Evolutionary conservation across 2,888 invertebrate genomes (phyloP).

Genomic region (Spisula subtruncata): DNA sequence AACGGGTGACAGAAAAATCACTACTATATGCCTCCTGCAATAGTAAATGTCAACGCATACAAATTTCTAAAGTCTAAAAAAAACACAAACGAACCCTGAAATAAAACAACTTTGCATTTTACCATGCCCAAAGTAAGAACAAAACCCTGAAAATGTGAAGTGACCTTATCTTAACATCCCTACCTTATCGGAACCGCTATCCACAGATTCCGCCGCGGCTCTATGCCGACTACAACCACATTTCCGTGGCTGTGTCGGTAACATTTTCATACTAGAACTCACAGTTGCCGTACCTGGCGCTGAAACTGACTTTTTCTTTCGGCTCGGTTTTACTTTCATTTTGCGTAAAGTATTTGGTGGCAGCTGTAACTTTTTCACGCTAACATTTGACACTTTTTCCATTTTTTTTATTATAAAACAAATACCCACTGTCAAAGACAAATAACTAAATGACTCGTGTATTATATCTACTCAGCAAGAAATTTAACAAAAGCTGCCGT

Average conservation of each 20-base stretch:
- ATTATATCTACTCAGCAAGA: no score
- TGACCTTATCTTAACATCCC: background rate
- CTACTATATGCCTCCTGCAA: no score
- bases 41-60: no score
- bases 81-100: no score
- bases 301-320: background rate
- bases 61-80: no score
- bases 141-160: no score
- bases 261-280: background rate
- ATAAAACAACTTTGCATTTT: no score
- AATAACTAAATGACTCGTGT: no score
- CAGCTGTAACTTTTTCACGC: background rate
- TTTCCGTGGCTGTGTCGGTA: background rate
- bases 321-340: background rate
- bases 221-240: conserved; percentile 4
- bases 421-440: no score
- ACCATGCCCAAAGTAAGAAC: background rate
- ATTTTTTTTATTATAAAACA: background rate
- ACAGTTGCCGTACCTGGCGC: background rate
- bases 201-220: background rate
- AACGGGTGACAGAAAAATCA: no score
- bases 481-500: no score
- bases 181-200: background rate
- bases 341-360: background rate
- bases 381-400: background rate